Evolutionary conservation across 2,888 invertebrate species (phyloP), one percentile per base, ranked within the genome.

Genomic region (Nipponacmea schrenckii): DNA sequence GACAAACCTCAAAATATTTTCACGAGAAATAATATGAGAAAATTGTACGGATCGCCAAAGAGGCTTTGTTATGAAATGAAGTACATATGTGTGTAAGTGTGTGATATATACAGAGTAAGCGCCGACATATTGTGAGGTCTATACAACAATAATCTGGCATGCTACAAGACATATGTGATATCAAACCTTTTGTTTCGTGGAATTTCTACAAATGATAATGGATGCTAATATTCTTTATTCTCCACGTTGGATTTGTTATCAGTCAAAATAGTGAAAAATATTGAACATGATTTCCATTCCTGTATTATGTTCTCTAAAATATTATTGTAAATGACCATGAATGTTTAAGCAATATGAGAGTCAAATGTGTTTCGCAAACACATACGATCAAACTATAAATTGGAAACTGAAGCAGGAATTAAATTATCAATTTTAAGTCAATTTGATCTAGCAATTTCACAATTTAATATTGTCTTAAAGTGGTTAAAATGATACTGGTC

Each of bases 51-150:
- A 65, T 65, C 70, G 70, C 70, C 48, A 44, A 65, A 70, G 50
- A 64, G 65, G 70, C 70, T 70, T 70, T 70, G 70, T 70, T 70
- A 66, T 70, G 48, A 66, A 70, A 70, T 70, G 44, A 56, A 48
- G 48, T 20, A 31, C 70, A 70, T 64, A 64, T 70, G 70, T 56
- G 64, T 62, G 50, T 70, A 70, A 70, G 70, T 65, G 66, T 44
- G 56, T 70, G 65, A 65, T 70, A 56, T 64, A 64, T 44, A 56
- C 48, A 64, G 27, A 45, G 39, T 45, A 65, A 56, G 66, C 56
- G 45, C 26, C 65, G 66, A 66, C 65, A 39, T 24, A 46, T 24
- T 31, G 56, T 31, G 48, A 56, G 50, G 69, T 39, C 56, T 56
- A 56, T 65, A 62, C 24, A 26, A 62, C 46, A 66, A 70, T 56